phyloP scores from a whole-genome alignment of 2,113 vertebrate species.

The Epinephelus lanceolatus region DNA sequence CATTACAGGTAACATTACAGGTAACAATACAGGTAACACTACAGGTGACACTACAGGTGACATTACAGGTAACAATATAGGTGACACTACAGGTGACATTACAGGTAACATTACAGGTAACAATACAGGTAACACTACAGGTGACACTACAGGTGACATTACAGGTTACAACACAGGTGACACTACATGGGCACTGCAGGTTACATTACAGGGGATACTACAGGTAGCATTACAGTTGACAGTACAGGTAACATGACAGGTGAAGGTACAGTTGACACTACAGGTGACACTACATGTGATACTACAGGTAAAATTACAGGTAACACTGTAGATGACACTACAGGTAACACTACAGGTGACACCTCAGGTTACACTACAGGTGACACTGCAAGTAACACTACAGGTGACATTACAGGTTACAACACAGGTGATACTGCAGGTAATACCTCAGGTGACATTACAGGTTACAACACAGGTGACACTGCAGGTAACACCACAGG shows the following conservation, averaged over 20 bases:
- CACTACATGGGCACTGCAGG: background rate
- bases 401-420: background rate
- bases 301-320: background rate
- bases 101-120: background rate
- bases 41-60: background rate
- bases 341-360: background rate
- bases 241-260: background rate
- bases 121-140: background rate
- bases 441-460: too few species aligned
- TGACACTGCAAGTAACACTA: background rate
- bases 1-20: background rate
- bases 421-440: background rate
- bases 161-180: too few species aligned
- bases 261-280: background rate
- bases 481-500: too few species aligned
- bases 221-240: background rate
- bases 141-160: background rate
- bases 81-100: background rate
- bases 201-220: background rate
- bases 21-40: background rate
- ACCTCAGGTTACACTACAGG: background rate
- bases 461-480: too few species aligned
- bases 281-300: background rate
- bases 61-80: background rate
- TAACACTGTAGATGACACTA: background rate